A percentile compares a stretch with the other conserved stretches of the same genome.
These are phyloP conservation scores for Enteromius paludinosus DNA, from an alignment of 2,797 vertebrate genomes.

Conservation along the genomic window DNA sequence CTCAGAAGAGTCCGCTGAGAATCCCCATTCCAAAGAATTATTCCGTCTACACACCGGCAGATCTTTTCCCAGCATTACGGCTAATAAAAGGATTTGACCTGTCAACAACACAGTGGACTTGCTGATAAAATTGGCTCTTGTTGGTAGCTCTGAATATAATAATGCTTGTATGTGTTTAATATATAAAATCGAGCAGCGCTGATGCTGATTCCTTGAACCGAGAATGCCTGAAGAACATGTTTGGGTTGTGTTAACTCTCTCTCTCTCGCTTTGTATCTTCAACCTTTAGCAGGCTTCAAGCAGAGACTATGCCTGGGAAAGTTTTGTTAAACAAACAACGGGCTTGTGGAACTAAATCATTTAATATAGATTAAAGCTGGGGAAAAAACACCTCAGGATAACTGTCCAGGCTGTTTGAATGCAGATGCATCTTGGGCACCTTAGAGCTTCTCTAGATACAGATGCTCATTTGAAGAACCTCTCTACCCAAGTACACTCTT, in stretches of 20 bases:
- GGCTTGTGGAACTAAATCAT: slow-evolving; percentile 62
- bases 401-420: slow-evolving; percentile 18
- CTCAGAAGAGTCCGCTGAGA: slow-evolving; percentile 72
- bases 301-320: slow-evolving; percentile 48
- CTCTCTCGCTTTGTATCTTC: slow-evolving; percentile 14
- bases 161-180: background rate
- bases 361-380: slow-evolving; percentile 68
- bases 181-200: background rate
- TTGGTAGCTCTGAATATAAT: background rate
- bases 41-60: slow-evolving; percentile 68
- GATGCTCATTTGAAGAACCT: slow-evolving; percentile 2
- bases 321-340: slow-evolving; percentile 39
- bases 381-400: slow-evolving; percentile 56
- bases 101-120: slow-evolving; percentile 62
- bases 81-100: slow-evolving; percentile 82
- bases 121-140: background rate
- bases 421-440: background rate
- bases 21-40: slow-evolving; percentile 74
- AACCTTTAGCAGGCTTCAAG: slow-evolving; percentile 41
- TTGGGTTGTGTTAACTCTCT: slow-evolving; percentile 9
- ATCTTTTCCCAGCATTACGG: slow-evolving; percentile 83
- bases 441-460: background rate
- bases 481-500: background rate
- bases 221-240: slow-evolving; percentile 6
- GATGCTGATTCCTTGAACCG: background rate